Evolutionary conservation across 2,797 vertebrate genomes (phyloP).

Genomic region (Lithobates sylvaticus): DNA sequence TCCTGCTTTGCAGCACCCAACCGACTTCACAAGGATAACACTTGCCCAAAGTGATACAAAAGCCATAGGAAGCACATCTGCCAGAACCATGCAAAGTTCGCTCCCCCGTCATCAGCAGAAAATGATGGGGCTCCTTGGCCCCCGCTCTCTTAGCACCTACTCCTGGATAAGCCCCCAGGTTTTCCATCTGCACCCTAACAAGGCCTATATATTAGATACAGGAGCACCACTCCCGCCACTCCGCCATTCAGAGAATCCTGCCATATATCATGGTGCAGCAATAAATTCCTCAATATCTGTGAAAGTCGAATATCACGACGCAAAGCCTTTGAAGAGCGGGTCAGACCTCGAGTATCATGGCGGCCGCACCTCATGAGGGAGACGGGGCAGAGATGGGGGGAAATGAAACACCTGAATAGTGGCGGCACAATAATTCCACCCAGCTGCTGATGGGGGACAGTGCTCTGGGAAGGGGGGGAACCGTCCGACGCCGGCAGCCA

Average conservation of each 20-base stretch:
- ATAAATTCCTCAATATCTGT: not conserved
- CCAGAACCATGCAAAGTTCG: not conserved
- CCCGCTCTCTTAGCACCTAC: not conserved
- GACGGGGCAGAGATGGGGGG: not conserved
- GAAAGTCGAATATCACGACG: not conserved
- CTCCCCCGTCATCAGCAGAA: too few species aligned
- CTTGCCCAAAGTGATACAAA: too few species aligned
- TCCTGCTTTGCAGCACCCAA: too few species aligned
- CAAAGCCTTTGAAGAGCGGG: not conserved
- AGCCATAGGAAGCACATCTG: not conserved
- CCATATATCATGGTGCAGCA: not conserved
- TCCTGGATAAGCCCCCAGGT: not conserved
- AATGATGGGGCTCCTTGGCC: too few species aligned
- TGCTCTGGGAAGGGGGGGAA: not conserved
- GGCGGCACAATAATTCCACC: constrained; percentile 25
- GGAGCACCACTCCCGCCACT: not conserved
- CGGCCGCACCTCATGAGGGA: not conserved
- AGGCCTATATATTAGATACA: not conserved
- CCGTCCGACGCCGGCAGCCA: not conserved
- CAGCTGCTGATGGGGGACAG: not conserved
- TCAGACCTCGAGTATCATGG: not conserved
- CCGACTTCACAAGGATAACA: too few species aligned
- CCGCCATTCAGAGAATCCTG: not conserved
- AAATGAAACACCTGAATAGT: constrained; percentile 50
- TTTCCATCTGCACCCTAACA: not conserved